Evolutionary conservation across 2,113 vertebrate species (phyloP), one percentile per base, ranked within the genome.

Genomic region (Myotis yumanensis): DNA sequence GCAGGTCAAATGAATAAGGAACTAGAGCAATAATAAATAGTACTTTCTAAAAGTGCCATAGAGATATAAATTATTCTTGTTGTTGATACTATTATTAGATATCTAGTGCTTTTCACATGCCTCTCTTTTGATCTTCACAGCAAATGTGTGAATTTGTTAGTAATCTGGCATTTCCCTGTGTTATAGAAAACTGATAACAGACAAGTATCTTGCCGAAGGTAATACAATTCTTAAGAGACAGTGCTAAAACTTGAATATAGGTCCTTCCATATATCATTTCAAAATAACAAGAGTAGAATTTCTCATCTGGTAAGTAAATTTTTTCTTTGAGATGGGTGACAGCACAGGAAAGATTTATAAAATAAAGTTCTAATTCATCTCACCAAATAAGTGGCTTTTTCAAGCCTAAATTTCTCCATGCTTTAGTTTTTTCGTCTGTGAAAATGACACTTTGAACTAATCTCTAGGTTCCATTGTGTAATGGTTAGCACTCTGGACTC

Each of bases 91-190:
- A 81, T 89, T 89, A 87, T 88, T 54, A 95, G n/a, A 88, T 4
- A 22, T 17, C 25, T 46, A 52, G 79, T 51, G 73, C 11, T 77
- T 68, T 95, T 85, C 72, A 90, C 68, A 64, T 40, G 22, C 25
- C 90, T 90, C 18, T 90, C 62, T 77, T 85, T 92, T 89, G 46
- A 88, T 82, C 40, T 35, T 76, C 30, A 66, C 40, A 93, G 52
- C 11, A 90, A 85, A 37, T 68, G 30, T 84, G 86, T 97, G 62
- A 95, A 93, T 90, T 79, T 92, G 68, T 88, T 92, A 95, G 68
- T 80, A 77, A 81, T 62, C 88, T 37, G 73, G 5, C 69, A 91
- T 80, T 89, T 94, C 18, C 28, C 64, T 92, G 77, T 90, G 96
- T 86, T 62, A 88, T 7, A 69, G 79, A 93, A 96, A 95, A 90